Conservation (phyloP, 2,888 invertebrate species). For the Blera fallax region DNA sequence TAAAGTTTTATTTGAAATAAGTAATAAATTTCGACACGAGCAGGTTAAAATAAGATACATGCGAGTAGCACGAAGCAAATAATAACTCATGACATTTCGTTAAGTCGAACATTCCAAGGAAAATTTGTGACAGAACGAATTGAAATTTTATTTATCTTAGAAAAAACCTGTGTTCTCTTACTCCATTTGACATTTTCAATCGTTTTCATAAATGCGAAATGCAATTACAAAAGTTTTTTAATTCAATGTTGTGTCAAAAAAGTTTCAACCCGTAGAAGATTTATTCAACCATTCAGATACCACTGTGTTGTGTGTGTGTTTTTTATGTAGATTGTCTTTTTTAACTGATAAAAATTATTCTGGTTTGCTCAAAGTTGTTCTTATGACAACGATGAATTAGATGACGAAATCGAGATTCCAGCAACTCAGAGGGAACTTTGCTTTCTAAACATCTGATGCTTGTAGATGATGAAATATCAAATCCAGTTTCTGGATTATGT, state of each 20-base stretch:
- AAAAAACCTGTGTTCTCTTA: neutral
- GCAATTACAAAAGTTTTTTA: neutral
- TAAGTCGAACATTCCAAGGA: neutral
- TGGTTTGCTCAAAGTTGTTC: neutral
- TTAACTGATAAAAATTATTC: neutral
- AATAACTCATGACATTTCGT: neutral
- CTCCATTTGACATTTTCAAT: neutral
- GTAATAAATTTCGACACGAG: no score
- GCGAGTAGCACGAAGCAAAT: neutral
- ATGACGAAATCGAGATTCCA: no score
- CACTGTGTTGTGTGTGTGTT: neutral
- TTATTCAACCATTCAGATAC: no score
- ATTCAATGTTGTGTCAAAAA: neutral
- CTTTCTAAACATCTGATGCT: no score
- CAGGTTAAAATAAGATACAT: no score
- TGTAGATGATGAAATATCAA: no score
- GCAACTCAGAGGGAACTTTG: no score
- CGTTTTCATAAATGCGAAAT: neutral
- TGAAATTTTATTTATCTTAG: no score
- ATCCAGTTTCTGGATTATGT: no score
- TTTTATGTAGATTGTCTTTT: neutral
- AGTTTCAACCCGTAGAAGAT: neutral
- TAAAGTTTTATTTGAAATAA: no score
- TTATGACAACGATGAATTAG: neutral
- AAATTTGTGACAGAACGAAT: neutral